Conservation (phyloP, 2,113 vertebrate species). For the Ceyx melanurus region DNA sequence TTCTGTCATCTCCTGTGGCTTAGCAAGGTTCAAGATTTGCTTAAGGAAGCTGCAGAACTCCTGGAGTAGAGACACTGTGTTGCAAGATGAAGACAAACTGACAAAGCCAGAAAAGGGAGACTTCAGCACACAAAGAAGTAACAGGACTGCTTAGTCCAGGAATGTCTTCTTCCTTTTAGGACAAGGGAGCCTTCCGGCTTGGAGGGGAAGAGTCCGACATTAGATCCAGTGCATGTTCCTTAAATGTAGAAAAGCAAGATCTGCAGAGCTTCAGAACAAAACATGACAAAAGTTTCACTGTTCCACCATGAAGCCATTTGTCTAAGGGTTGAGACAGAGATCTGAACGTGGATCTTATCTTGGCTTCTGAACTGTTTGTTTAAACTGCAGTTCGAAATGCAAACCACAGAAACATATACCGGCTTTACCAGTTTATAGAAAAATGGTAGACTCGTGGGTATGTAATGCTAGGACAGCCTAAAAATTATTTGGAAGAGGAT, state of each 20-base stretch:
- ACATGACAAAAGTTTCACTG: background rate
- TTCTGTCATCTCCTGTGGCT: background rate
- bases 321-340: background rate
- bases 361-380: background rate
- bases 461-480: background rate
- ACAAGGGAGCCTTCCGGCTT: background rate
- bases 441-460: background rate
- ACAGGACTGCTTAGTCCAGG: background rate
- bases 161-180: background rate
- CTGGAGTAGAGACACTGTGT: background rate
- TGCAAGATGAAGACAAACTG: background rate
- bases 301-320: background rate
- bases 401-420: background rate
- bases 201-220: background rate
- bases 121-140: background rate
- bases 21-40: background rate
- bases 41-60: background rate
- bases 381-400: background rate
- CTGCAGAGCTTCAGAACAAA: background rate
- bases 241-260: background rate
- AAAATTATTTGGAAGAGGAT: background rate
- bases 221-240: background rate
- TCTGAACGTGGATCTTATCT: background rate
- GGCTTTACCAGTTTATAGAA: background rate
- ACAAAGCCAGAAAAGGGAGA: background rate